Percentiles rank a stretch among this genome's conserved stretches.
Evolutionary conservation across 2,888 invertebrate species (phyloP).

Genomic region (Bellardia bayeri): DNA sequence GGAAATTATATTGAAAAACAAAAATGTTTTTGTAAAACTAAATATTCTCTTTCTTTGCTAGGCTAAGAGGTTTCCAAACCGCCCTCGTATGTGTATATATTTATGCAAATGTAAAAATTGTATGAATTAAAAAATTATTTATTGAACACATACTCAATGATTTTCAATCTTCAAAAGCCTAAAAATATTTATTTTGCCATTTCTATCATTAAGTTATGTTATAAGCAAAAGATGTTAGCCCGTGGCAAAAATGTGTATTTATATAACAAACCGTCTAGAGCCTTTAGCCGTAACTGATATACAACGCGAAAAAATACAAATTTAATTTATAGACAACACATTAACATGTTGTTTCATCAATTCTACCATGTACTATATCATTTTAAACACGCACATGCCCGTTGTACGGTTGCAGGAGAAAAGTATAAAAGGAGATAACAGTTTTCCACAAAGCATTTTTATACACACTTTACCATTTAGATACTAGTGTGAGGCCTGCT

Average conservation of each 20-base stretch:
- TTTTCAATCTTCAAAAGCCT: not conserved
- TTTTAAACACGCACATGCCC: not conserved
- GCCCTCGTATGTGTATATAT: too few relatives aligned
- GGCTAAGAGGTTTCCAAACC: too few relatives aligned
- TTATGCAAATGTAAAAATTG: too few relatives aligned
- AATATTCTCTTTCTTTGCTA: too few relatives aligned
- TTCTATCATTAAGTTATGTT: not conserved
- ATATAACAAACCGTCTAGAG: conserved; percentile 41
- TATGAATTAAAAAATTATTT: too few relatives aligned
- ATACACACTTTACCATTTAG: too few relatives aligned
- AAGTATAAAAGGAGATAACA: not conserved
- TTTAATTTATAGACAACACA: conserved; percentile 57
- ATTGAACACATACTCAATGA: too few relatives aligned
- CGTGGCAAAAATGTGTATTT: conserved; percentile 18
- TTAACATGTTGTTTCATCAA: conserved; percentile 34
- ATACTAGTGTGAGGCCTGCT: not conserved
- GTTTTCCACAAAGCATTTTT: not conserved
- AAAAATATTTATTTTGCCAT: not conserved
- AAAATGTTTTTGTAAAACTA: too few relatives aligned
- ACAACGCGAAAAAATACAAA: conserved; percentile 48
- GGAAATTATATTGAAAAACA: too few relatives aligned
- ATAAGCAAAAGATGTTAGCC: conserved; percentile 15
- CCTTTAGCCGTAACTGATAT: conserved; percentile 43
- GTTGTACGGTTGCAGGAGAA: not conserved
- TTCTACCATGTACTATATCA: not conserved